Evolutionary conservation across 2,797 vertebrate species (phyloP), one percentile per base, ranked within the genome.

Genomic region (Podargus strigoides): DNA sequence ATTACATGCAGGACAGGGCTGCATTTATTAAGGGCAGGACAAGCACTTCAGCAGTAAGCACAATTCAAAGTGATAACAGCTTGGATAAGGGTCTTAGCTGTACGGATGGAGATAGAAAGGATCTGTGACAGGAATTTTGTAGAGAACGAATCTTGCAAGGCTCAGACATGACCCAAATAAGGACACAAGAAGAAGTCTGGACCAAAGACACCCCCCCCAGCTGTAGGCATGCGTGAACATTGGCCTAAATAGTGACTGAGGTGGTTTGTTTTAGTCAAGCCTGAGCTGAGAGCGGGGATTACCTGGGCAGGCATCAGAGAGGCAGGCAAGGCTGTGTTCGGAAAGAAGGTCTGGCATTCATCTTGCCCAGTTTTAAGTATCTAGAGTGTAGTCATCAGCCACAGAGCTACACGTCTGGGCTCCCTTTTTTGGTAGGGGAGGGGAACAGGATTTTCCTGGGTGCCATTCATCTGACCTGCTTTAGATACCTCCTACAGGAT

Each of bases 341-440:
- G 34, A 64, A 70, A 59, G 15, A 64, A 53, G 34, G 27, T 63
- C 56, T 47, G 4, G 4, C 1, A 60, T 37, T 89, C 60, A 30
- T 59, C 20, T 63, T 70, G 28, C n/a, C 30, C 17, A 14, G 17
- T 73, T 66, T 59, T 39, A 73, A 49, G 44, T 63, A n/a, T 41
- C 34, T 75, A 0, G 0, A 0, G 10, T 56, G 24, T 22, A 56
- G 68, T 39, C 46, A 74, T 27, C 39, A 47, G 16, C 47, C 46
- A 50, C 27, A 67, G 69, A 76, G 20, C 47, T 50, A 24, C 66
- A 67, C 49, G 39, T 8, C 15, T 94, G 47, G 34, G 19, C 55
- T 74, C 28, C 17, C 15, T 53, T 58, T 66, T 49, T 26, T 32
- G 39, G 14, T 8, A 42, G 36, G 19, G 24, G 32, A 85, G 58